phyloP scores from a whole-genome alignment of 2,888 invertebrate species.

The Mimas tiliae region DNA sequence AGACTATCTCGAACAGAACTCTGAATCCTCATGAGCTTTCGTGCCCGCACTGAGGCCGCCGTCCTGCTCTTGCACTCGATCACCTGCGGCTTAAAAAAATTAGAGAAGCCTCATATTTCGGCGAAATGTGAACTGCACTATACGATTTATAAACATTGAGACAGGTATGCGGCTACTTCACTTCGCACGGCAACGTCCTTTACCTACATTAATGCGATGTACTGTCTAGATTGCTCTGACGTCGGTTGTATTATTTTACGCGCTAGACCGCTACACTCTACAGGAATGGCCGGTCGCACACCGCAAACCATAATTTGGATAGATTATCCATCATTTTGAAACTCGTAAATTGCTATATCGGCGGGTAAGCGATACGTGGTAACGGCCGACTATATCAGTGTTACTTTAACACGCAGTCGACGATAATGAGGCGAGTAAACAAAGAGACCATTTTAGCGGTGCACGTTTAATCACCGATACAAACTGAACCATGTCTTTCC shows the following conservation, averaged over 20 bases:
- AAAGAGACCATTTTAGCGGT: slow-evolving; percentile 68
- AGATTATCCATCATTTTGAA: slow-evolving; percentile 68
- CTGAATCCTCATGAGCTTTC: slow-evolving; percentile 64
- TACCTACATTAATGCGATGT: slow-evolving; percentile 29
- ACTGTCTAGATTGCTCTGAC: slow-evolving; percentile 6
- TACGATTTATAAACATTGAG: slow-evolving; percentile 59
- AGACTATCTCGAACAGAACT: slow-evolving; percentile 61
- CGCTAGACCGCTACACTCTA: slow-evolving; percentile 21
- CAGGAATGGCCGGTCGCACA: slow-evolving; percentile 52
- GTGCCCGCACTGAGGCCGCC: slow-evolving; percentile 48
- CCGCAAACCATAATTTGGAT: slow-evolving; percentile 60
- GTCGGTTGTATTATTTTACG: slow-evolving; percentile 7
- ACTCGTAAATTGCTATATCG: slow-evolving; percentile 59
- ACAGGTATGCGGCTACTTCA: slow-evolving; percentile 62
- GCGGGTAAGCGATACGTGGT: slow-evolving; percentile 40
- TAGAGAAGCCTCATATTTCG: slow-evolving; percentile 75
- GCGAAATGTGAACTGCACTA: slow-evolving; percentile 73
- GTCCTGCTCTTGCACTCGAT: slow-evolving; percentile 73
- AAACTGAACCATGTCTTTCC: slow-evolving; percentile 61
- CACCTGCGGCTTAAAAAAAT: slow-evolving; percentile 76
- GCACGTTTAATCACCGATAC: slow-evolving; percentile 66
- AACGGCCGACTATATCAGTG: slow-evolving; percentile 27
- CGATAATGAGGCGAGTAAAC: slow-evolving; percentile 68
- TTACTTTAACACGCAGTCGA: slow-evolving; percentile 42
- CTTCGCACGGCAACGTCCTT: slow-evolving; percentile 39